These are phyloP conservation scores for Hemaris fuciformis DNA, from an alignment of 2,888 invertebrate genomes.

Conservation along the genomic window DNA sequence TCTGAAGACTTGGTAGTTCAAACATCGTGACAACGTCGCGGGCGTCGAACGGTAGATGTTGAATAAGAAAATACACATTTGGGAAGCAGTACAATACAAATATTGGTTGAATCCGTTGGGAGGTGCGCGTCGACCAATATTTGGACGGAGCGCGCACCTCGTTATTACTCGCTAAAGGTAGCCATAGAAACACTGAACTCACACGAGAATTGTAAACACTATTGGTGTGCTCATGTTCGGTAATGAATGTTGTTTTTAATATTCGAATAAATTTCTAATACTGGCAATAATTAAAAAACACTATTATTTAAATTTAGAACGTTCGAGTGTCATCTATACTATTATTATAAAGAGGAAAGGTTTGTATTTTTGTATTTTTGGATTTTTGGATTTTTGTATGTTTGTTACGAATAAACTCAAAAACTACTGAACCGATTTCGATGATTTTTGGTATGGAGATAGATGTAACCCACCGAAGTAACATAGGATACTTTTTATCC, in stretches of 20 bases:
- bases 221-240: background rate
- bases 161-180: constrained; percentile 64
- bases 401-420: no score
- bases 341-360: no score
- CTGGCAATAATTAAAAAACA: no score
- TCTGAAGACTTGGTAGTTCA: constrained; percentile 51
- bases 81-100: constrained; percentile 72
- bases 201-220: constrained; percentile 1
- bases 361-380: no score
- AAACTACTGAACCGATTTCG: no score
- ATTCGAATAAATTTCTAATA: no score
- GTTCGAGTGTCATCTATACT: no score
- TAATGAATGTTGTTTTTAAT: background rate
- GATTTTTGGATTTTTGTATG: no score
- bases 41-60: constrained; percentile 71
- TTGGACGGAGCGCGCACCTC: constrained; percentile 58
- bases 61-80: constrained; percentile 75
- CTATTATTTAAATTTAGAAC: no score
- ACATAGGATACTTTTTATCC: no score
- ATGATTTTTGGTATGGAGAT: no score
- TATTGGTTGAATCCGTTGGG: constrained; percentile 74
- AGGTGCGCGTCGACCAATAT: constrained; percentile 72
- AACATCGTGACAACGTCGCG: constrained; percentile 65
- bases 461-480: no score
- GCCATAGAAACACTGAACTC: constrained; percentile 24